Conservation (phyloP, 2,797 vertebrate genomes). For the Oreonectes daqikongensis region DNA sequence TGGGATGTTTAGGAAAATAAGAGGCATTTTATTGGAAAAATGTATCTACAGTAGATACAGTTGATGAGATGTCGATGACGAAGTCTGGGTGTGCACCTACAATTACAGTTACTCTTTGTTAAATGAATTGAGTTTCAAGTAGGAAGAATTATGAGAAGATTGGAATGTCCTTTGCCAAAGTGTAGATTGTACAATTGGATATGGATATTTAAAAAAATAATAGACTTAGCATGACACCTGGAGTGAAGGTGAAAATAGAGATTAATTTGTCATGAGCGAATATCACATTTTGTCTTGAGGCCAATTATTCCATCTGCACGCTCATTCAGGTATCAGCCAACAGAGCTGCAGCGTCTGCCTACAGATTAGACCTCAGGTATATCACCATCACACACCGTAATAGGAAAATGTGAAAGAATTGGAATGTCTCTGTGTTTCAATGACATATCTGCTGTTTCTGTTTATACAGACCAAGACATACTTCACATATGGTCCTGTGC, state of each 20-base stretch:
- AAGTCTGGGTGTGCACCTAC: too few relatives aligned
- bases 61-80: background rate
- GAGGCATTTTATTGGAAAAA: background rate
- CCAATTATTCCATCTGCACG: conserved; percentile 54
- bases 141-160: background rate
- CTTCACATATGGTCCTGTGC: background rate
- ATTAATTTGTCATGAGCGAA: conserved; percentile 66
- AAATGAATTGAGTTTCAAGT: background rate
- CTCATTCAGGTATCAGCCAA: conserved; percentile 56
- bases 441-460: conserved; percentile 43
- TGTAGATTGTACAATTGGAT: conserved; percentile 37
- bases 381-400: conserved; percentile 50
- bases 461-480: background rate
- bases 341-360: conserved; percentile 32
- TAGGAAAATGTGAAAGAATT: conserved; percentile 49
- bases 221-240: conserved; percentile 22
- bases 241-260: conserved; percentile 51
- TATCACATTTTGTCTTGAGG: conserved; percentile 62
- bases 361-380: conserved; percentile 26
- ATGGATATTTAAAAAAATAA: conserved; percentile 37
- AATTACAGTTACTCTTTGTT: background rate
- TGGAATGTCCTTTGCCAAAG: conserved; percentile 9
- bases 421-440: conserved; percentile 32
- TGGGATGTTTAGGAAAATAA: background rate
- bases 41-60: too few relatives aligned